Percentiles rank a stretch among this genome's conserved stretches.
Conservation (phyloP, 1,140 invertebrate genomes). For the Lamellibrachia luymesi region DNA sequence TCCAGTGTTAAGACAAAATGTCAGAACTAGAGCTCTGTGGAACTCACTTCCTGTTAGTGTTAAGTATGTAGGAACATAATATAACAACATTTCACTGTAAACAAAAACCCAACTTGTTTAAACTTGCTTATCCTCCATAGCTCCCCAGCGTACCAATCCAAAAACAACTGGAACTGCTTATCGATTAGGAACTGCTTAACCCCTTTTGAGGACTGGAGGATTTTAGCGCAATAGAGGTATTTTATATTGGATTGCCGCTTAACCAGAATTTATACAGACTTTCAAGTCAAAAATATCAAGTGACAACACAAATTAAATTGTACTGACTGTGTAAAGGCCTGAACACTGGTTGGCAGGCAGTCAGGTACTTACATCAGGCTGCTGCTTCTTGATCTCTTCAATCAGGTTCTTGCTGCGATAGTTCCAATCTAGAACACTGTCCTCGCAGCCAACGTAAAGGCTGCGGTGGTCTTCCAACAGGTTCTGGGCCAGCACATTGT, state of each 20-base stretch:
- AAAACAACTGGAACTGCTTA: neutral
- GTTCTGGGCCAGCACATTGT: slow-evolving; percentile 85
- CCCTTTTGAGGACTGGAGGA: no score
- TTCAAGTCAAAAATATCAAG: neutral
- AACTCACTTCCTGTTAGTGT: no score
- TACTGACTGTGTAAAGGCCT: neutral
- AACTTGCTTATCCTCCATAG: no score
- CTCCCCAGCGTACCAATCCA: no score
- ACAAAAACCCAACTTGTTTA: no score
- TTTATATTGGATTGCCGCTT: no score
- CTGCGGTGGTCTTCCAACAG: slow-evolving; percentile 72
- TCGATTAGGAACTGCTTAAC: neutral
- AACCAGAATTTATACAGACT: neutral
- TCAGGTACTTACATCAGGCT: slow-evolving; percentile 70
- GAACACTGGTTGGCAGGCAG: neutral
- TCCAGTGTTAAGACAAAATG: no score
- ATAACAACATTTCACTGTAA: no score
- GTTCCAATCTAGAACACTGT: slow-evolving; percentile 69
- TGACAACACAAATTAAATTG: no score
- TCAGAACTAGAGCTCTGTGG: no score
- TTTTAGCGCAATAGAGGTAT: neutral
- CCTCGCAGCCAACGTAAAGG: slow-evolving; percentile 70
- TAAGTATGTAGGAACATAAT: no score
- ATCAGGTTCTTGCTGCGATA: slow-evolving; percentile 68
- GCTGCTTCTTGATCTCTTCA: slow-evolving; percentile 68